Evolutionary conservation across 2,113 vertebrate species (phyloP), one percentile per base, ranked within the genome.

Genomic region (Tinamus guttatus): DNA sequence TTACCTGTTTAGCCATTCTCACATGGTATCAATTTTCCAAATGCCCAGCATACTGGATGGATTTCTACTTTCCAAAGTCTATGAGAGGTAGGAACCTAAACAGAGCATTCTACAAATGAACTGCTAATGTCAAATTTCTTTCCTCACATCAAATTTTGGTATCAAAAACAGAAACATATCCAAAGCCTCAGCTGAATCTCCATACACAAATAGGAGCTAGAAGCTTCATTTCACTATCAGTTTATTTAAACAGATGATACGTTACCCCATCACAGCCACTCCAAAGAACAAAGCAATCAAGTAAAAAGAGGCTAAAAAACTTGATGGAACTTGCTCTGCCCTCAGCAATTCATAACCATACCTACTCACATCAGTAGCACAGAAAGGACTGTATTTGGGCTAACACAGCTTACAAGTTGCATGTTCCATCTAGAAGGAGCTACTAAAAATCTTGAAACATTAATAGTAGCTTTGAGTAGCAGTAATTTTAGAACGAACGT

Each of bases 81-180:
- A 85, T 2, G n/a, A 64, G 80, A 82, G 88, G 68, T 36, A 65
- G 68, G 75, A 89, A 67, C 83, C 77, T 63, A 91, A 87, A 87
- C 60, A 49, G 77, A 93, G 81, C 58, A 81, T 71, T 85, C 87
- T 82, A 87, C 92, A 95, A 73, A 95, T 36, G 34, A 64, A 64
- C 87, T 81, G 87, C 80, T 85, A 85, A 88, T 11, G 30, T 62
- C 60, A 47, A 81, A 78, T 79, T 67, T 54, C 84, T 93, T 91
- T 85, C 32, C 59, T 81, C 69, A 8, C 45, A 75, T 43, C 74
- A 71, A 94, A 92, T 71, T 63, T n/a, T 68, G 71, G 75, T 78
- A 85, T 63, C 60, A 34, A 88, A 62, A 34, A 85, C 65, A 62
- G 93, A 81, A 83, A 78, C 40, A 41, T 41, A 84, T 51, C 69